phyloP scores from a whole-genome alignment of 2,888 invertebrate species.

The Tuberolachnus salignus region DNA sequence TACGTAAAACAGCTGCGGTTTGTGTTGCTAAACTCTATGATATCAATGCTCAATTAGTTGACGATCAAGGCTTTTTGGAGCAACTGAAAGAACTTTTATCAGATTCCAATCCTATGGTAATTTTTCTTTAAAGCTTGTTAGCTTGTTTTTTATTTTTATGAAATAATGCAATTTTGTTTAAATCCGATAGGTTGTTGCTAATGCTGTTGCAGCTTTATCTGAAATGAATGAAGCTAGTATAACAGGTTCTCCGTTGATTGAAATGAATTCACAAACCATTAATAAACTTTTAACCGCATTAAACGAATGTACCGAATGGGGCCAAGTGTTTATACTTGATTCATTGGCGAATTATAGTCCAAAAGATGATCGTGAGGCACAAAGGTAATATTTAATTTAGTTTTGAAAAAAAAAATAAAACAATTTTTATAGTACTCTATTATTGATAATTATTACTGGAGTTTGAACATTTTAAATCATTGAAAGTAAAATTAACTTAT shows the following conservation, averaged over 20 bases:
- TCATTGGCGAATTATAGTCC: slow-evolving; percentile 96
- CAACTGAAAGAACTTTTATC: slow-evolving; percentile 95
- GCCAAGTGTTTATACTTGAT: slow-evolving; percentile 97
- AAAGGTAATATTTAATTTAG: slow-evolving; percentile 66
- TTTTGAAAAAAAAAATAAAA: too few relatives aligned
- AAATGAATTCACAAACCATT: slow-evolving; percentile 96
- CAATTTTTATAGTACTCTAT: background rate
- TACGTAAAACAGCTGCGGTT: slow-evolving; percentile 97
- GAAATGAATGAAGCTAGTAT: slow-evolving; percentile 98
- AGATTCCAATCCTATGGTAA: slow-evolving; percentile 98
- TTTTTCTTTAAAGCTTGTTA: slow-evolving; percentile 19
- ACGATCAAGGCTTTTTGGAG: slow-evolving; percentile 94
- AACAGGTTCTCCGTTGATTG: slow-evolving; percentile 91
- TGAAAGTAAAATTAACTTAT: background rate
- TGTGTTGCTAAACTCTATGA: slow-evolving; percentile 99
- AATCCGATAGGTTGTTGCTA: slow-evolving; percentile 79
- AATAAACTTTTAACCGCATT: slow-evolving; percentile 97
- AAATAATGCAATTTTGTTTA: background rate
- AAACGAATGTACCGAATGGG: slow-evolving; percentile 99
- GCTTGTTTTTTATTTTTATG: background rate
- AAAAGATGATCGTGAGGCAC: slow-evolving; percentile 95
- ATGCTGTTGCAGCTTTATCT: slow-evolving; percentile 96
- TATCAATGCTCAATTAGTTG: slow-evolving; percentile 77
- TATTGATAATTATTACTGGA: background rate
- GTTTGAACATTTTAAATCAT: background rate